These are phyloP conservation scores for Phainopepla nitens DNA, from an alignment of 2,113 vertebrate species.

Conservation along the genomic window DNA sequence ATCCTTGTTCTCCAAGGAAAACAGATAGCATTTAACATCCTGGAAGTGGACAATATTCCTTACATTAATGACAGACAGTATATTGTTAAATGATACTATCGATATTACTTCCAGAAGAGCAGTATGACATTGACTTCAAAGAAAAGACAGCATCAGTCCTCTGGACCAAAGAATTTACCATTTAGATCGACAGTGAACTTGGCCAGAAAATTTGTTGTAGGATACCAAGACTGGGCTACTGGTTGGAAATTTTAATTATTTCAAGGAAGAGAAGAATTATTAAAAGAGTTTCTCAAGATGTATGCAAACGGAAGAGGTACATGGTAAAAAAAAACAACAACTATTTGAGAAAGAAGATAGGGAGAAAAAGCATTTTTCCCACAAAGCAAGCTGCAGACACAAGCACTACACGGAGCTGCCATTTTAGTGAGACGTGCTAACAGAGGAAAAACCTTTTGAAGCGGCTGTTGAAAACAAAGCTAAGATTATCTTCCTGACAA, in stretches of 20 bases:
- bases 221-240: background rate
- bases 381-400: background rate
- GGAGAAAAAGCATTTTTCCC: background rate
- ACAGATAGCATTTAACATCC: background rate
- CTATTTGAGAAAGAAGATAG: background rate
- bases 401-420: background rate
- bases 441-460: background rate
- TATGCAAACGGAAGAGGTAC: background rate
- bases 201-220: background rate
- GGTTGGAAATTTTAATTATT: background rate
- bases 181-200: background rate
- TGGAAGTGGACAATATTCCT: background rate
- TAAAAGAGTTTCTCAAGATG: background rate
- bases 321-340: background rate
- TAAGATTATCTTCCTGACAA: background rate
- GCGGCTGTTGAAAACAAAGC: background rate
- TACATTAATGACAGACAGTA: background rate
- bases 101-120: background rate
- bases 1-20: background rate
- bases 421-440: background rate
- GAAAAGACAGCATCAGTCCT: background rate
- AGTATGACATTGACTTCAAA: background rate
- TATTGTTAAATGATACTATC: background rate
- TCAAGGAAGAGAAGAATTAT: background rate
- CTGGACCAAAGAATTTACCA: background rate